Evolutionary conservation across 2,113 vertebrate species (phyloP).

Genomic region (Nematolebias whitei): DNA sequence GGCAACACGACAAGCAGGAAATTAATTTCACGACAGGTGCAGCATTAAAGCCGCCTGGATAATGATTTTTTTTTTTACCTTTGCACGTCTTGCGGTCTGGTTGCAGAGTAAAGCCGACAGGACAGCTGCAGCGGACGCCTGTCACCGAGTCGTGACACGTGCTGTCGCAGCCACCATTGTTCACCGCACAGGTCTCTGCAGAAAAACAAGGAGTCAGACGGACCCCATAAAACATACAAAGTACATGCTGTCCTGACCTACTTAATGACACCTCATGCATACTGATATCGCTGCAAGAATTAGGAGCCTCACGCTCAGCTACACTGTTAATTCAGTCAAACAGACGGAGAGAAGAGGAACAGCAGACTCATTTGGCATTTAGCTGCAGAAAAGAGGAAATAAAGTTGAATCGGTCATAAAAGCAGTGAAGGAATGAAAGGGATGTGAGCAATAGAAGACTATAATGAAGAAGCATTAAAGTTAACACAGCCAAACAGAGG

Average conservation of each 20-base stretch:
- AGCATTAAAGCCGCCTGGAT: constrained; percentile 7
- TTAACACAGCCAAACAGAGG: constrained; percentile 31
- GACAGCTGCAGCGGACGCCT: constrained; percentile 96
- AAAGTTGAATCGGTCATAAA: constrained; percentile 17
- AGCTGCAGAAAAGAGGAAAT: constrained; percentile 5
- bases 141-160: constrained; percentile 94
- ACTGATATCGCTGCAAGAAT: constrained; percentile 12
- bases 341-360: constrained; percentile 24
- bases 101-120: constrained; percentile 96
- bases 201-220: constrained; percentile 56
- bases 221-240: constrained; percentile 14
- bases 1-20: constrained; percentile 17
- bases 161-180: constrained; percentile 97
- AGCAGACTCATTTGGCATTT: constrained; percentile 26
- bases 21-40: constrained; percentile 25
- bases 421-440: constrained; percentile 12
- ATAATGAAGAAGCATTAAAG: constrained; percentile 18
- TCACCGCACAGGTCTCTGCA: constrained; percentile 95
- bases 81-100: constrained; percentile 96
- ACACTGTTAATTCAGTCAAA: constrained; percentile 20
- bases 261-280: constrained; percentile 47
- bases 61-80: constrained; percentile 77
- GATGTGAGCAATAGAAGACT: constrained; percentile 29
- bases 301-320: constrained; percentile 17
- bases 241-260: constrained; percentile 31